phyloP scores from a whole-genome alignment of 2,888 invertebrate species.

The Pediacus dermestoides region DNA sequence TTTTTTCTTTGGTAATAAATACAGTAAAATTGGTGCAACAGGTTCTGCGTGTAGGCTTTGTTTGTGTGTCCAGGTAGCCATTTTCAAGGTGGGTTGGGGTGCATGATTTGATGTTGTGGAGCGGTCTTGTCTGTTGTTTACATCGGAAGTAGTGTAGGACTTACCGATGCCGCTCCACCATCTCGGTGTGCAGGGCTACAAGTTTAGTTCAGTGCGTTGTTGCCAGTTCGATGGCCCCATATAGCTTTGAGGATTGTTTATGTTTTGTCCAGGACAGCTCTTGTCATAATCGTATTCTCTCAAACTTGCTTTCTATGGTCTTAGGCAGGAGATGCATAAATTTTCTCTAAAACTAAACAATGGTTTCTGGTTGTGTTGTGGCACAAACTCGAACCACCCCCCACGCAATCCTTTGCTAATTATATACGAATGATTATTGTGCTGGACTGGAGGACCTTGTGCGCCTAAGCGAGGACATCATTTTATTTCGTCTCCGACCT shows the following conservation, averaged over 20 bases:
- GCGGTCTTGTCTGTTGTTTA: constrained; percentile 25
- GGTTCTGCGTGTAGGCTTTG: constrained; percentile 49
- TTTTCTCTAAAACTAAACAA: too few species aligned
- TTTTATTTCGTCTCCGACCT: too few species aligned
- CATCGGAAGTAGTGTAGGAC: constrained; percentile 17
- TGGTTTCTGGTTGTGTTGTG: too few species aligned
- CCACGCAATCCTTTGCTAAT: too few species aligned
- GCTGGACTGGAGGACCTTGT: too few species aligned
- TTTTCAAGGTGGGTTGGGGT: constrained; percentile 44
- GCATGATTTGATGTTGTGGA: constrained; percentile 16
- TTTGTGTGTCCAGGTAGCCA: constrained; percentile 60
- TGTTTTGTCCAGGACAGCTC: too few species aligned
- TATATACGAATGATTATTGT: too few species aligned
- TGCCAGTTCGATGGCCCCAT: constrained; percentile 25
- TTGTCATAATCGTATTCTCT: too few species aligned
- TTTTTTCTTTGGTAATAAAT: constrained; percentile 7
- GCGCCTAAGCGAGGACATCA: too few species aligned
- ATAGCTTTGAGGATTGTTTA: constrained; percentile 25
- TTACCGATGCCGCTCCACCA: constrained; percentile 17
- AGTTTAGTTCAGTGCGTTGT: constrained; percentile 22
- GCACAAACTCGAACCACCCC: too few species aligned
- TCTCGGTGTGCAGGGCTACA: constrained; percentile 16
- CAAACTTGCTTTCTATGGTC: too few species aligned
- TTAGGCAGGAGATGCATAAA: too few species aligned
- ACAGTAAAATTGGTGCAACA: constrained; percentile 51